These are phyloP conservation scores for Ivindomyrus marchei DNA, from an alignment of 2,113 vertebrate species.

Conservation along the genomic window DNA sequence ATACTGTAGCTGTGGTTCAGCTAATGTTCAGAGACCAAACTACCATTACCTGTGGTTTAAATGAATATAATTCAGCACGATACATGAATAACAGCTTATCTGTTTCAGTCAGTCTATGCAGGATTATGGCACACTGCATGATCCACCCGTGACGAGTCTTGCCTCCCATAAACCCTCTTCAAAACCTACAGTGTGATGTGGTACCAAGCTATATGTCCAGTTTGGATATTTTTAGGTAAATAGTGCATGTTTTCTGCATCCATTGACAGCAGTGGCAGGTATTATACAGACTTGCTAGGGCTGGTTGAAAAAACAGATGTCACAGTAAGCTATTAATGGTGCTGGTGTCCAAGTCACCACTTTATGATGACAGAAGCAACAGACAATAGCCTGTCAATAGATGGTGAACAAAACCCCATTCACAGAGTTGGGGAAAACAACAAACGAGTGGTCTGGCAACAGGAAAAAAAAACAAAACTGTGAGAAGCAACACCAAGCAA, in stretches of 20 bases:
- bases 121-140: not conserved
- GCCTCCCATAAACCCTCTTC: not conserved
- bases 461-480: not conserved
- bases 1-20: not conserved
- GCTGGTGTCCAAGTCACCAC: not conserved
- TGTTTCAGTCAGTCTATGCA: not conserved
- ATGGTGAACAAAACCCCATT: slow-evolving; percentile 29
- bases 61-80: not conserved
- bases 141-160: not conserved
- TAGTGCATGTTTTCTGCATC: not conserved
- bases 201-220: not conserved
- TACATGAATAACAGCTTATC: not conserved
- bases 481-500: slow-evolving; percentile 28
- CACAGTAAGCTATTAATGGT: not conserved
- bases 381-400: slow-evolving; percentile 22
- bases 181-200: not conserved
- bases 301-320: not conserved
- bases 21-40: not conserved
- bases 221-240: not conserved
- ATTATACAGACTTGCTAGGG: not conserved
- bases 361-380: not conserved
- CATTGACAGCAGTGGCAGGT: not conserved
- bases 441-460: slow-evolving; percentile 13
- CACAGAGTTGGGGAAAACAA: slow-evolving; percentile 39
- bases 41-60: not conserved